These are phyloP conservation scores for Carapus acus DNA, from an alignment of 2,797 vertebrate genomes.

Conservation along the genomic window DNA sequence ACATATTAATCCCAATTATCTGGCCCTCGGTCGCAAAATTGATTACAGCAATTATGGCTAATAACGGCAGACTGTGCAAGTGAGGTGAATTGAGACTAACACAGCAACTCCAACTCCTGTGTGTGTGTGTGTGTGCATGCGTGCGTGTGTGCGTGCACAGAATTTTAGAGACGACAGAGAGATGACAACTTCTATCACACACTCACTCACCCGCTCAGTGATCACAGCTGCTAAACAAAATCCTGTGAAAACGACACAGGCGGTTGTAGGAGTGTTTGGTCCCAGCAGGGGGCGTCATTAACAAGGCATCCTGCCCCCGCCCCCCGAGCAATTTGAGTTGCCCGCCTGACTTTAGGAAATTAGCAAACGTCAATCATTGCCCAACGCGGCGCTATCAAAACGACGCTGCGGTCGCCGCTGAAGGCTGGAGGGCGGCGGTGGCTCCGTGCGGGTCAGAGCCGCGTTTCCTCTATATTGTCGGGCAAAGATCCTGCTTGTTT, in stretches of 20 bases:
- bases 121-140: too few species aligned
- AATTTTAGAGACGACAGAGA: not conserved
- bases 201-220: not conserved
- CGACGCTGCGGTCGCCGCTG: conserved; percentile 24
- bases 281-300: conserved; percentile 51
- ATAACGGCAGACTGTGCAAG: conserved; percentile 5
- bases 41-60: conserved; percentile 15
- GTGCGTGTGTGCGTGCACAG: too few species aligned
- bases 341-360: conserved; percentile 55
- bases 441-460: too few species aligned
- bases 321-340: too few species aligned
- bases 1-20: conserved; percentile 35
- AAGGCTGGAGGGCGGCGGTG: conserved; percentile 28
- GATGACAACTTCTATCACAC: conserved; percentile 1
- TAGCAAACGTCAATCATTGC: conserved; percentile 63
- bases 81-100: not conserved
- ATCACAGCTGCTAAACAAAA: conserved; percentile 14
- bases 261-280: conserved; percentile 26
- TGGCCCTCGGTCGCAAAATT: not conserved
- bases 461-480: conserved; percentile 35
- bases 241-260: not conserved
- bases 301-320: too few species aligned
- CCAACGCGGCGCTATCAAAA: conserved; percentile 45
- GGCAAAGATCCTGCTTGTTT: conserved; percentile 49
- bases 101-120: not conserved